These are phyloP conservation scores for Caradrina clavipalpis DNA, from an alignment of 2,888 invertebrate species.

Conservation along the genomic window DNA sequence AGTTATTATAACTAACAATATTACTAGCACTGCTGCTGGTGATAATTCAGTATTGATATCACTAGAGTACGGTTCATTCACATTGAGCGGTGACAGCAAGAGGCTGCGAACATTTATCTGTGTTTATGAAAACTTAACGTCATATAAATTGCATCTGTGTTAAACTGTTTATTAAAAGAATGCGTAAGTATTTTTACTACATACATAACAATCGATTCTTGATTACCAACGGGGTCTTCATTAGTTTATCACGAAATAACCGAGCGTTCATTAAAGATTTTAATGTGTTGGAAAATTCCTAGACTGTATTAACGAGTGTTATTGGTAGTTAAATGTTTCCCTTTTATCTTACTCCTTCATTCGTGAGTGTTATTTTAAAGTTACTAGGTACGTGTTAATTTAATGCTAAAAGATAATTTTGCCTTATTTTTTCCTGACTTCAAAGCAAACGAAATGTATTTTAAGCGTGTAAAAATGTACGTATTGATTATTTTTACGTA, in stretches of 20 bases:
- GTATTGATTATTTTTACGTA: slow-evolving; percentile 4
- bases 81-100: slow-evolving; percentile 59
- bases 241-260: slow-evolving; percentile 54
- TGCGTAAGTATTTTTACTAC: slow-evolving; percentile 61
- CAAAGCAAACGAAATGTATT: neutral
- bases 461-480: neutral
- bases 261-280: slow-evolving; percentile 37
- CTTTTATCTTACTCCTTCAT: slow-evolving; percentile 22
- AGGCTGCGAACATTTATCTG: slow-evolving; percentile 56
- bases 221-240: slow-evolving; percentile 43
- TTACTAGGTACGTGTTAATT: neutral
- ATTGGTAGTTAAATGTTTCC: slow-evolving; percentile 6
- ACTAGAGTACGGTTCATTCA: slow-evolving; percentile 76
- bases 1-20: slow-evolving; percentile 69
- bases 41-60: slow-evolving; percentile 71
- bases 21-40: slow-evolving; percentile 63
- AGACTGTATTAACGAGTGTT: slow-evolving; percentile 29
- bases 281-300: slow-evolving; percentile 51
- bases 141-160: slow-evolving; percentile 51
- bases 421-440: neutral
- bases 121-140: slow-evolving; percentile 59
- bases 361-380: neutral
- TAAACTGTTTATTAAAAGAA: slow-evolving; percentile 41
- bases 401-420: neutral
- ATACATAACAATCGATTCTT: slow-evolving; percentile 42